These are phyloP conservation scores for Lomographa bimaculata DNA, from an alignment of 2,888 invertebrate genomes.

Conservation along the genomic window DNA sequence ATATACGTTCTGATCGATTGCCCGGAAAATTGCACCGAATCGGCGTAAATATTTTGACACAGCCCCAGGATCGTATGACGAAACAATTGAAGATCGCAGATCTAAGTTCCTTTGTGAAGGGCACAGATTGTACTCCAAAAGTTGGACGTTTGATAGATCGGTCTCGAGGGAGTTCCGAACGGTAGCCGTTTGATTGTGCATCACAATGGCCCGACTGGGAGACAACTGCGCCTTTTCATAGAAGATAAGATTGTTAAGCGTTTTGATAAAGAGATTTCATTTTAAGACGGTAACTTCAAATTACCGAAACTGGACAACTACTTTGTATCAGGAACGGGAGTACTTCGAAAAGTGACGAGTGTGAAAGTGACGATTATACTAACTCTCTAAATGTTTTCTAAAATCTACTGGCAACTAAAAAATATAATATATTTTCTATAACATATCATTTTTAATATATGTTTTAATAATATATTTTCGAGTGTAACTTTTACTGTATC, in stretches of 20 bases:
- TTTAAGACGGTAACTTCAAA: too few species aligned
- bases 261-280: too few species aligned
- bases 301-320: too few species aligned
- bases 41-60: conserved; percentile 79
- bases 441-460: too few species aligned
- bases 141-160: conserved; percentile 75
- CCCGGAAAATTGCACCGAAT: conserved; percentile 70
- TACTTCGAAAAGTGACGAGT: too few species aligned
- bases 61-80: conserved; percentile 70
- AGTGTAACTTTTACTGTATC: too few species aligned
- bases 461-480: too few species aligned
- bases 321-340: too few species aligned
- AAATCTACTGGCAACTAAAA: too few species aligned
- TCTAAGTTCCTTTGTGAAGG: conserved; percentile 47
- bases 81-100: conserved; percentile 62
- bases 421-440: too few species aligned
- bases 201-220: conserved; percentile 45
- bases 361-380: too few species aligned
- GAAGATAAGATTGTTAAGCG: conserved; percentile 28
- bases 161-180: conserved; percentile 60
- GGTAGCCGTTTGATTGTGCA: conserved; percentile 51
- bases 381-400: too few species aligned
- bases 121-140: conserved; percentile 64
- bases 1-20: conserved; percentile 66
- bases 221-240: conserved; percentile 49